Evolutionary conservation across 2,113 vertebrate genomes (phyloP).

Genomic region (Marcusenius ussheri): DNA sequence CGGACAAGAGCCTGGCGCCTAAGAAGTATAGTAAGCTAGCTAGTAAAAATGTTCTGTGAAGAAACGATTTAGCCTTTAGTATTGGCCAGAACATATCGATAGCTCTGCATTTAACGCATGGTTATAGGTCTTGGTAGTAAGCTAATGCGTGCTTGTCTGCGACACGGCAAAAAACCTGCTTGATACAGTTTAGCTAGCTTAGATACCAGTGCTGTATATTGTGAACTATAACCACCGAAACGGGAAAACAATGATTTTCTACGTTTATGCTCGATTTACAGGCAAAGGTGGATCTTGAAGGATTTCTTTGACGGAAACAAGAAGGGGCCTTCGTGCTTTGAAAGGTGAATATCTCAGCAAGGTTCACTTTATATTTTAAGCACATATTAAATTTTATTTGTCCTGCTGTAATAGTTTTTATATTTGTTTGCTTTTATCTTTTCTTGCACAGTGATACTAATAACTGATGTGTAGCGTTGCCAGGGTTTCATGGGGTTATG

Average conservation of each 20-base stretch:
- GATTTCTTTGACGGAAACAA: not conserved
- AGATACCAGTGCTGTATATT: not conserved
- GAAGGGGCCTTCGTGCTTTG: not conserved
- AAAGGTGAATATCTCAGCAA: not conserved
- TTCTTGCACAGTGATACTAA: not conserved
- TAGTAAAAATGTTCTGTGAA: not conserved
- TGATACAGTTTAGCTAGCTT: not conserved
- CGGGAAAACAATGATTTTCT: not conserved
- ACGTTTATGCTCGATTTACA: constrained; percentile 8
- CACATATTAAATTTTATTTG: not conserved
- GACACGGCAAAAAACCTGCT: not conserved
- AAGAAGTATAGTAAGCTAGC: not conserved
- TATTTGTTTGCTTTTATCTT: not conserved
- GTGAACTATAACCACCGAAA: not conserved
- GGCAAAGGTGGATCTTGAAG: constrained; percentile 2
- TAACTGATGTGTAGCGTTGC: not conserved
- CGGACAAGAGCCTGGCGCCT: not conserved
- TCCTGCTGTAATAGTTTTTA: not conserved
- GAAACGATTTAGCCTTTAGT: not conserved
- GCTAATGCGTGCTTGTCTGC: not conserved
- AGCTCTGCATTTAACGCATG: not conserved
- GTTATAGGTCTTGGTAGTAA: not conserved
- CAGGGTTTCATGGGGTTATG: not conserved
- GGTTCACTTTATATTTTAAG: not conserved
- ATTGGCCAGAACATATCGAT: not conserved